Percentiles rank a stretch among this genome's conserved stretches.
These are phyloP conservation scores for Medauroidea extradentata DNA, from an alignment of 1,140 invertebrate genomes.

Conservation along the genomic window DNA sequence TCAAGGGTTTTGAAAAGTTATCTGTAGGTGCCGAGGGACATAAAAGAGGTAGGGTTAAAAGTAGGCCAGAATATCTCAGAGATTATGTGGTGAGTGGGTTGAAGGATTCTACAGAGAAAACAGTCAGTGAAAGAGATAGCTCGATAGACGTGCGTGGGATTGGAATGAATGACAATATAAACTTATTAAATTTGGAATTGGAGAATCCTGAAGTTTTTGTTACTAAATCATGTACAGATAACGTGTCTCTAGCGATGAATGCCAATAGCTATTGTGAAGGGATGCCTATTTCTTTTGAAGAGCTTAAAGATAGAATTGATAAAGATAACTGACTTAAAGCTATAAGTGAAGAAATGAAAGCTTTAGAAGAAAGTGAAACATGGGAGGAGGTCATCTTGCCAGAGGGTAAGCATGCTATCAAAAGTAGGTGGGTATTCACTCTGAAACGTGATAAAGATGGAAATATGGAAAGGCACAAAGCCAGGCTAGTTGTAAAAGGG, in stretches of 20 bases:
- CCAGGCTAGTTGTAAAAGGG: conserved; percentile 42
- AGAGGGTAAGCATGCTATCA: conserved; percentile 29
- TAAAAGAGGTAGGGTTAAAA: not conserved
- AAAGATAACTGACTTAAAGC: conserved; percentile 21
- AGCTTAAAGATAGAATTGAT: conserved; percentile 4
- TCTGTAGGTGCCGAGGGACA: not conserved
- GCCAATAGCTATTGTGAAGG: not conserved
- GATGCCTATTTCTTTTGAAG: not conserved
- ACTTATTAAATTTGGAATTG: not conserved
- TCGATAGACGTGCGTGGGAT: too few species aligned
- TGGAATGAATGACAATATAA: too few species aligned
- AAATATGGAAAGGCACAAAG: conserved; percentile 38
- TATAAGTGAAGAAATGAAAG: conserved; percentile 21
- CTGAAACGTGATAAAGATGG: conserved; percentile 34
- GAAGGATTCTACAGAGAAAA: not conserved
- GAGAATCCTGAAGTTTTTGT: not conserved
- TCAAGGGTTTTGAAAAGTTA: not conserved
- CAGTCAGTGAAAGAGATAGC: too few species aligned
- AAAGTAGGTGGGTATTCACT: conserved; percentile 39
- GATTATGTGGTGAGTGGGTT: not conserved
- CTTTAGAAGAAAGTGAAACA: conserved; percentile 20
- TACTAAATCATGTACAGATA: not conserved
- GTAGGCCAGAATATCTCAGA: not conserved
- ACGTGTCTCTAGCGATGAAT: not conserved
- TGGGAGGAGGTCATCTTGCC: conserved; percentile 37